phyloP scores from a whole-genome alignment of 1,140 invertebrate species.

The Panagrolaimus sp. region DNA sequence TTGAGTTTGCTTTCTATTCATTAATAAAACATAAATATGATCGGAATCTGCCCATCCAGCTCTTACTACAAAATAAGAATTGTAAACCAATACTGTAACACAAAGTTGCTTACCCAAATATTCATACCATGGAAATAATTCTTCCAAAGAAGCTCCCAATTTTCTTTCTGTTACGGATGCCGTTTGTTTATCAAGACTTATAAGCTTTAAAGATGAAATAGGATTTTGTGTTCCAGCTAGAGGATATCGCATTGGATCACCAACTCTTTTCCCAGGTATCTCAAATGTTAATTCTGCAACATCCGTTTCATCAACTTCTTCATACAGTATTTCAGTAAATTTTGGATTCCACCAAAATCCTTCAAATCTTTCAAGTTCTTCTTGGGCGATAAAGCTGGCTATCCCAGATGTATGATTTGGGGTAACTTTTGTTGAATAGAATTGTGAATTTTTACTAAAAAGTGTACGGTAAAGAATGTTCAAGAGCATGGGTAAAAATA shows the following conservation, averaged over 20 bases:
- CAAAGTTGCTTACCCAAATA: slow-evolving; percentile 31
- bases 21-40: slow-evolving; percentile 24
- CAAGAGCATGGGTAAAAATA: slow-evolving; percentile 18
- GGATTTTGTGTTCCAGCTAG: slow-evolving; percentile 38
- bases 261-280: slow-evolving; percentile 27
- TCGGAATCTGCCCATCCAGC: not conserved
- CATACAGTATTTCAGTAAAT: slow-evolving; percentile 36
- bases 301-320: slow-evolving; percentile 39
- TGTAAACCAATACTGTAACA: not conserved
- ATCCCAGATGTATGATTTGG: slow-evolving; percentile 35
- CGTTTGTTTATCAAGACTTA: slow-evolving; percentile 29
- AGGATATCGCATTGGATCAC: slow-evolving; percentile 36
- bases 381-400: slow-evolving; percentile 41
- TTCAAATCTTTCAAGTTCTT: slow-evolving; percentile 46
- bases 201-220: slow-evolving; percentile 24
- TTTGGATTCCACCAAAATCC: slow-evolving; percentile 48
- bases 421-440: slow-evolving; percentile 32
- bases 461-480: not conserved
- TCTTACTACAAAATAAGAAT: no score
- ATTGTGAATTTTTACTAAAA: slow-evolving; percentile 25
- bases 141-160: slow-evolving; percentile 22
- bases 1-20: slow-evolving; percentile 36
- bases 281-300: slow-evolving; percentile 31
- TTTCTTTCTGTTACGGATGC: slow-evolving; percentile 25
- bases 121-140: slow-evolving; percentile 39